Base-by-base conservation (phyloP, 1,140 invertebrate genomes). In the Leptopilina clavipes region DNA sequence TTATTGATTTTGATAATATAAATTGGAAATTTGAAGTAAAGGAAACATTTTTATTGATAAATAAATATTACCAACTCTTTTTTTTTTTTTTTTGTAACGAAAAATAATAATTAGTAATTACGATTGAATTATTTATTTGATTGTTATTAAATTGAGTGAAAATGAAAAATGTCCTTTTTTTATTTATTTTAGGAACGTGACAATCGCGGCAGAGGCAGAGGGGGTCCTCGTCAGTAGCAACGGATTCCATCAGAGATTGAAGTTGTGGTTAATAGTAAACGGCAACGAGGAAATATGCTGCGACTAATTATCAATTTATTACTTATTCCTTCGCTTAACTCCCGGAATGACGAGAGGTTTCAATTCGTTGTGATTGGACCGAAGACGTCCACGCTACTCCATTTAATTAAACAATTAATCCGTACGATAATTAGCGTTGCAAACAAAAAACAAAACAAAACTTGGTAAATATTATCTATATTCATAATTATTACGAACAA, bases 211-310 rank as follows among this genome's bases (percentile, higher is more conserved):
- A 84, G 88, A 82, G 86, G 88, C 56, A 87, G 89, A 80, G 88
- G 88, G 14, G 83, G 83, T 37, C 81, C 85, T 56, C 89, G 89
- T 77, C 89, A 90, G 88, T 90, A 90, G 88, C 89, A 83, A 77
- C 80, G 79, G 84, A 83, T 86, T 81, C 78, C 48, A 9, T 17
- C 22, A 72, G 75, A 81, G 82, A 72, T 44, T 85, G 79, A 84
- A 82, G 78, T 65, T 83, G 80, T 83, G 76, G 83, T 73, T 54
- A 78, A 48, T 74, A 81, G 25, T 81, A 82, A 84, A 79, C 75
- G 72, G 73, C 83, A 65, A 79, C 79, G 83, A 82, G 76, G 79
- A 83, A 84, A 82, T 82, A 86, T 81, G 82, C 81, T 83, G 77
- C 80, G 86, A 83, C 81, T 87, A 83, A 87, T 82, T 84, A 86